Evolutionary conservation across 1,140 invertebrate genomes (phyloP).

Genomic region (Drosophila fuyamai): DNA sequence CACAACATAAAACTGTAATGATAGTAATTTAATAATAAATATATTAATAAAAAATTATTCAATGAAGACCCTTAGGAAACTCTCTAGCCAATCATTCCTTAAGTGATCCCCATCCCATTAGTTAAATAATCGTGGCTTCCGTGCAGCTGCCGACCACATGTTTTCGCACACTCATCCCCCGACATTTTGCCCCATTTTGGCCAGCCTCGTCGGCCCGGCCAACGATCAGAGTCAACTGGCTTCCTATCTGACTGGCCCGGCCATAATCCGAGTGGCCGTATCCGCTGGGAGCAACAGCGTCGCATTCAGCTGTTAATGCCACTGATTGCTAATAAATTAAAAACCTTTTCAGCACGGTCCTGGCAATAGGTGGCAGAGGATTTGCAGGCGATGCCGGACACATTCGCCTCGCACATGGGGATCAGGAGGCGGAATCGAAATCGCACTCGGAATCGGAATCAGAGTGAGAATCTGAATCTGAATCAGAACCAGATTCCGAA

Average conservation of each 20-base stretch:
- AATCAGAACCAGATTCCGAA: conserved; percentile 5
- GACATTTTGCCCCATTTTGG: not conserved
- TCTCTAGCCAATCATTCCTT: not conserved
- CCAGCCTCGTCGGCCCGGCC: not conserved
- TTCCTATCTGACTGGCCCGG: conserved; percentile 4
- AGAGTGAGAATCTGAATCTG: not conserved
- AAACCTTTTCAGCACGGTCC: conserved; percentile 44
- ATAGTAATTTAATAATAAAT: too few species aligned
- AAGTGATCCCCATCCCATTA: not conserved
- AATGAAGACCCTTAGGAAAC: not conserved
- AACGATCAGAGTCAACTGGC: conserved; percentile 30
- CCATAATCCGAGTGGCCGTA: conserved; percentile 20
- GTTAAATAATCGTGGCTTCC: not conserved
- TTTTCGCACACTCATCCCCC: not conserved
- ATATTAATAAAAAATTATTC: too few species aligned
- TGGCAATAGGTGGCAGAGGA: conserved; percentile 21
- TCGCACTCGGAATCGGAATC: not conserved
- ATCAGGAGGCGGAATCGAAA: too few species aligned
- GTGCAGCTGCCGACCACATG: not conserved
- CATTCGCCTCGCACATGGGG: not conserved
- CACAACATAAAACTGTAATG: too few species aligned
- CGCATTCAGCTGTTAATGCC: conserved; percentile 53
- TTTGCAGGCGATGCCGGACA: conserved; percentile 21
- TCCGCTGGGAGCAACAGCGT: conserved; percentile 18
- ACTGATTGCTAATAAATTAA: conserved; percentile 75